phyloP scores from a whole-genome alignment of 2,797 vertebrate species.

The Eleutherodactylus coqui region DNA sequence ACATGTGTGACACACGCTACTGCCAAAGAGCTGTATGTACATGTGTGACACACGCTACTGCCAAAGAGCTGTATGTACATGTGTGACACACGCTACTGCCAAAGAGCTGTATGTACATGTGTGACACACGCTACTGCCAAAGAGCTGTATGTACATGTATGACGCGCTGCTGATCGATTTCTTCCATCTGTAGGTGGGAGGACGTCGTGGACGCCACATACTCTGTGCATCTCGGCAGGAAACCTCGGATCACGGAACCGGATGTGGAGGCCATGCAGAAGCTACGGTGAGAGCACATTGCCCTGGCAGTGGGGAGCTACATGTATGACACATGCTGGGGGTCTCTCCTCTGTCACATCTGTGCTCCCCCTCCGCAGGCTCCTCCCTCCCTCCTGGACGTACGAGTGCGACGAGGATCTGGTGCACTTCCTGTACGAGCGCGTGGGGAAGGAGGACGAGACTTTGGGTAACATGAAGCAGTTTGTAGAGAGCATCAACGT shows the following conservation, averaged over 20 bases:
- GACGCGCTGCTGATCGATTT: background rate
- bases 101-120: background rate
- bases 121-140: no score
- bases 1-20: background rate
- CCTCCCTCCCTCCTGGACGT: conserved; percentile 92
- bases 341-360: no score
- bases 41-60: background rate
- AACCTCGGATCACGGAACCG: conserved; percentile 81
- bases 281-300: conserved; percentile 80
- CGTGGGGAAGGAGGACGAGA: conserved; percentile 95
- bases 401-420: conserved; percentile 95
- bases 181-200: conserved; percentile 82
- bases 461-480: conserved; percentile 94
- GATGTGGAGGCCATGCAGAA: conserved; percentile 88
- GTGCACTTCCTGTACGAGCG: conserved; percentile 96
- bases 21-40: background rate
- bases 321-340: no score
- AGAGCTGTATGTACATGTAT: background rate
- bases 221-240: conserved; percentile 84
- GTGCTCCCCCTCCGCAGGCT: conserved; percentile 75
- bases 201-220: conserved; percentile 93
- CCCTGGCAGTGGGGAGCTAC: no score
- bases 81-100: no score
- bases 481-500: conserved; percentile 97
- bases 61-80: background rate